Evolutionary conservation across 2,113 vertebrate genomes (phyloP).

Genomic region (Syngnathus floridae): DNA sequence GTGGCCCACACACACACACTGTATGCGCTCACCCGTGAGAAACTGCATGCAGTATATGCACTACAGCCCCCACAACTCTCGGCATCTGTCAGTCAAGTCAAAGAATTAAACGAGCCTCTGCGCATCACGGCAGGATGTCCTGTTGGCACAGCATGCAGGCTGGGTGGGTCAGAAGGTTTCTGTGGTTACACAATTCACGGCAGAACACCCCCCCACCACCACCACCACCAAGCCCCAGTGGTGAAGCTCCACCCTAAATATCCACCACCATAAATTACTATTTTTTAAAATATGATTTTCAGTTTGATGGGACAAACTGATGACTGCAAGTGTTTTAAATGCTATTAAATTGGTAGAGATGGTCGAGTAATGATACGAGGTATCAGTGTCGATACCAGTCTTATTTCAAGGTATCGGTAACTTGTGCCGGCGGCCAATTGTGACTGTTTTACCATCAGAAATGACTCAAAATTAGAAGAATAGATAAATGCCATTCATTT

Average conservation of each 20-base stretch:
- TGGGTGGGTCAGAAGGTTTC: constrained; percentile 47
- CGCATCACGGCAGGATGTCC: constrained; percentile 65
- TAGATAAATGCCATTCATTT: too few species aligned
- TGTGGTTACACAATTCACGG: constrained; percentile 54
- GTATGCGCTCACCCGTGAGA: constrained; percentile 12
- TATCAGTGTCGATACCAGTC: too few species aligned
- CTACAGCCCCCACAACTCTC: constrained; percentile 19
- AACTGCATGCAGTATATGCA: constrained; percentile 14
- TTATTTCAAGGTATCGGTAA: too few species aligned
- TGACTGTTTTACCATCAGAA: too few species aligned
- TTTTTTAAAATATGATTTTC: too few species aligned
- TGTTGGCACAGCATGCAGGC: constrained; percentile 47
- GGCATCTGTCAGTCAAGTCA: constrained; percentile 35
- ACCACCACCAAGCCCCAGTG: not conserved
- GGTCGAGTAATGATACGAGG: too few species aligned
- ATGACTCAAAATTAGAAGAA: too few species aligned
- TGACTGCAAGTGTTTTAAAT: too few species aligned
- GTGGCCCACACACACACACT: constrained; percentile 23
- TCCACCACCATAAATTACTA: too few species aligned
- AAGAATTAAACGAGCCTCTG: constrained; percentile 55
- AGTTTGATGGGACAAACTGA: too few species aligned
- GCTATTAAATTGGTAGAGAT: too few species aligned
- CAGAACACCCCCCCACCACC: constrained; percentile 24
- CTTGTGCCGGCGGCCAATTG: too few species aligned
- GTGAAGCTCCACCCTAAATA: constrained; percentile 5